Conservation (phyloP, 2,113 vertebrate species). For the Hystrix brachyura region DNA sequence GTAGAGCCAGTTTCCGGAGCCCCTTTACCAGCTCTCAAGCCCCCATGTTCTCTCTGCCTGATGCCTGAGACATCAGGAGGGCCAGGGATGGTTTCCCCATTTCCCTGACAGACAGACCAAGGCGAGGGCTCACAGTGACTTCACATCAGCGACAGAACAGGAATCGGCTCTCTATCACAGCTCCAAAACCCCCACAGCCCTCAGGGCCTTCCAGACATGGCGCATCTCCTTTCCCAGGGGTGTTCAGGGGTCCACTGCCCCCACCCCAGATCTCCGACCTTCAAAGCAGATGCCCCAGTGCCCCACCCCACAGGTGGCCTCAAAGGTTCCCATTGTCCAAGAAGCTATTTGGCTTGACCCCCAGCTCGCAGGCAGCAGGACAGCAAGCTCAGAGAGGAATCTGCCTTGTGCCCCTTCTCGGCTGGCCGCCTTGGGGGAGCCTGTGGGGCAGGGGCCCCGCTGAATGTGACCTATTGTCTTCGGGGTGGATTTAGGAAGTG, state of each 20-base stretch:
- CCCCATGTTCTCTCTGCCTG: neutral
- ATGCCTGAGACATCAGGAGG: neutral
- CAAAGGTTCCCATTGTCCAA: constrained; percentile 89
- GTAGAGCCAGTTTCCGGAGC: neutral
- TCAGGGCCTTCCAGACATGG: neutral
- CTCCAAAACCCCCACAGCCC: neutral
- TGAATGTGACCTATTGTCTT: constrained; percentile 91
- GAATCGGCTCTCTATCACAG: neutral
- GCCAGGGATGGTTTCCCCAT: neutral
- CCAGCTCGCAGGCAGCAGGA: constrained; percentile 67
- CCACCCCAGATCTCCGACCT: constrained; percentile 64
- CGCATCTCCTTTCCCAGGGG: constrained; percentile 73
- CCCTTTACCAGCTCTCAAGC: neutral
- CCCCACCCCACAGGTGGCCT: constrained; percentile 73
- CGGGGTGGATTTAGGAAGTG: constrained; percentile 83
- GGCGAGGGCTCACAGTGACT: neutral
- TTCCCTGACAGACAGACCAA: neutral
- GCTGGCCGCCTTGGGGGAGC: constrained; percentile 67
- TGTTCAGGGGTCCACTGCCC: constrained; percentile 49
- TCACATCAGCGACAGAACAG: neutral
- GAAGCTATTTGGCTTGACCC: constrained; percentile 73
- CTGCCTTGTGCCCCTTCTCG: constrained; percentile 61
- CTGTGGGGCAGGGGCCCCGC: constrained; percentile 69
- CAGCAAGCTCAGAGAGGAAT: constrained; percentile 72
- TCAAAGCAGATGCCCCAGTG: constrained; percentile 77